Base-by-base conservation (phyloP, 2,888 invertebrate genomes). In the Mechanitis mazaeus region DNA sequence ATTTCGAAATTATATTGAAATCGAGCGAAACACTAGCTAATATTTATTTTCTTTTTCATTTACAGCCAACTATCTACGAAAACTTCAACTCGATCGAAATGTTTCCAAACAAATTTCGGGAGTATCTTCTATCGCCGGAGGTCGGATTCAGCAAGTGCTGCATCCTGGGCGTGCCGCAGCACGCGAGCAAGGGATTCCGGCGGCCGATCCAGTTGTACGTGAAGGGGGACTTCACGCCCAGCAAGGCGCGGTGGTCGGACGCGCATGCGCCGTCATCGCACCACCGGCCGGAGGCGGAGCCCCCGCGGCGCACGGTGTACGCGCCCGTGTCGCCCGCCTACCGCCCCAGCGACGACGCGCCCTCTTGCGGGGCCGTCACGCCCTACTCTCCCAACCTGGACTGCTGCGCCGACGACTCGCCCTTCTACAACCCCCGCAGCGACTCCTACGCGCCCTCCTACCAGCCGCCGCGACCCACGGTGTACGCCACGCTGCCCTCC, bases 131-230 rank as follows among this genome's bases (percentile, higher is more conserved):
- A 3, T 95, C 95, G 33, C 92, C 94, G 0, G 97, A 97, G 78
- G 96, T 98, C 54, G 98, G 98, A 3, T 98, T 98, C 87, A 94
- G 94, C 76, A 96, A 96, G 78, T 96, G 96, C 78, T 96, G 96
- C 77, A 94, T 95, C 2, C 87, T 98, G 54, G 96, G 95, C 38
- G 94, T 93, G 2, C 95, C 96, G 3, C 92, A 94, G 73, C 96
- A 97, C 81, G 93, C 94, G 64, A 94, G 95, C 69, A 96, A 96
- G 88, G 98, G 98, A 33, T 97, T 97, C 84, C 94, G 95, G 70
- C 91, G 97, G 50, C 96, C 96, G 9, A 94, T 97, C 66, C 94
- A 95, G 81, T 77, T 93, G 66, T 93, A 92, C 75, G 87, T 93
- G 68, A 93, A 93, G 74, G 93, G 93, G 0, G 93, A 93, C 73